Conservation (phyloP, 2,113 vertebrate genomes). For the Rhinoderma darwinii region DNA sequence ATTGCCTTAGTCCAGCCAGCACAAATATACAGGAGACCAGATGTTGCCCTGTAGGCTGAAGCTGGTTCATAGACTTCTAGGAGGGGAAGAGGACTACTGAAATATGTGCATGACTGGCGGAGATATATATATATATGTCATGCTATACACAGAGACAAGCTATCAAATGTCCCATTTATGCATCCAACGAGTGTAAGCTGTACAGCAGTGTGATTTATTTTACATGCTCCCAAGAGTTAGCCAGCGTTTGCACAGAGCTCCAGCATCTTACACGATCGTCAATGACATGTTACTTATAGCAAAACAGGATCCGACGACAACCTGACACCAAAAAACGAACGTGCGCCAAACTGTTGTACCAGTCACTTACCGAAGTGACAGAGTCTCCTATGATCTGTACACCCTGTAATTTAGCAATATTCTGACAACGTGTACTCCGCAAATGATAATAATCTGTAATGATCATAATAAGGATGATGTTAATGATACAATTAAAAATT, state of each 20-base stretch:
- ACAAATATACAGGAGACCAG: not conserved
- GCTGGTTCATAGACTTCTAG: slow-evolving; percentile 4
- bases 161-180: slow-evolving; percentile 24
- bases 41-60: slow-evolving; percentile 30
- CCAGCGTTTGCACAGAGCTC: slow-evolving; percentile 18
- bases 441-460: slow-evolving; percentile 7
- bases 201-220: slow-evolving; percentile 41
- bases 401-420: not conserved
- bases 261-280: not conserved
- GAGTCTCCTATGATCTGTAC: slow-evolving; percentile 1
- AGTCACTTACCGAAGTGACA: not conserved
- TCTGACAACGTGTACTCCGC: not conserved
- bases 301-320: slow-evolving; percentile 5
- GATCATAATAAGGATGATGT: not conserved
- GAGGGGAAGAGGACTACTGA: not conserved
- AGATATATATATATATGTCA: slow-evolving; percentile 23
- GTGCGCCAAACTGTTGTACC: not conserved
- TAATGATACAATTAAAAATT: slow-evolving; percentile 20
- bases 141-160: slow-evolving; percentile 26
- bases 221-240: slow-evolving; percentile 8
- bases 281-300: slow-evolving; percentile 29
- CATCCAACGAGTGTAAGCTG: slow-evolving; percentile 18
- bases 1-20: not conserved
- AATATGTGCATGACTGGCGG: not conserved
- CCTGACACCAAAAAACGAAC: slow-evolving; percentile 22